These are phyloP conservation scores for Mystacides longicornis DNA, from an alignment of 2,888 invertebrate genomes.

Conservation along the genomic window DNA sequence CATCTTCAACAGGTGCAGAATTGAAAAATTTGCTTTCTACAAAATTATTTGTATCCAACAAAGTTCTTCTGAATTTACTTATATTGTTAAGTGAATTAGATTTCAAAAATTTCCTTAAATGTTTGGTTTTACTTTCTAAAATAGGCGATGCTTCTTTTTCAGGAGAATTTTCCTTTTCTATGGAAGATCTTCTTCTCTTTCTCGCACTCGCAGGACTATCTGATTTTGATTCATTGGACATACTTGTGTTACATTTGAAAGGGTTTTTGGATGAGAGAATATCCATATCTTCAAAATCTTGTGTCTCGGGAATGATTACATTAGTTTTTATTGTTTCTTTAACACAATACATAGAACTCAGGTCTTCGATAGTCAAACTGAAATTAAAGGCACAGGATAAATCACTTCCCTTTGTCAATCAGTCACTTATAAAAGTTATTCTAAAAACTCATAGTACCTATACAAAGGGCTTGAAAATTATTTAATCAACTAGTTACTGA, in stretches of 20 bases:
- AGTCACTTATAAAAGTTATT: too few species aligned
- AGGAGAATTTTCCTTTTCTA: conserved; percentile 16
- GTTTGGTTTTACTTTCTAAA: conserved; percentile 40
- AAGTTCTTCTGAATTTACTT: conserved; percentile 45
- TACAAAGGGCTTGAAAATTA: too few species aligned
- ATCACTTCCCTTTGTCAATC: too few species aligned
- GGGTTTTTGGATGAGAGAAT: conserved; percentile 17
- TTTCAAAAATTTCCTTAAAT: conserved; percentile 35
- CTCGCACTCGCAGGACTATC: not conserved
- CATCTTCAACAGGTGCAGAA: conserved; percentile 29
- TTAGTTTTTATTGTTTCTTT: conserved; percentile 31
- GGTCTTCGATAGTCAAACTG: conserved; percentile 42
- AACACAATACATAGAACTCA: conserved; percentile 42
- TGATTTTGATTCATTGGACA: not conserved
- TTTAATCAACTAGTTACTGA: too few species aligned
- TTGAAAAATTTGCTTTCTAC: conserved; percentile 55
- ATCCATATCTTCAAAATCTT: conserved; percentile 29
- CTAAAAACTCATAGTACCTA: too few species aligned
- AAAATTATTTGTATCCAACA: conserved; percentile 37
- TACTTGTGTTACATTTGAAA: not conserved
- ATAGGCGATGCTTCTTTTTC: conserved; percentile 39
- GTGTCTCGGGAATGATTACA: conserved; percentile 20
- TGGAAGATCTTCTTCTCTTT: conserved; percentile 7
- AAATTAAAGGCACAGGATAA: too few species aligned
- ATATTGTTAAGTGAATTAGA: conserved; percentile 36